Conservation (phyloP, 2,113 vertebrate genomes). For the Dolichotis patagonum region DNA sequence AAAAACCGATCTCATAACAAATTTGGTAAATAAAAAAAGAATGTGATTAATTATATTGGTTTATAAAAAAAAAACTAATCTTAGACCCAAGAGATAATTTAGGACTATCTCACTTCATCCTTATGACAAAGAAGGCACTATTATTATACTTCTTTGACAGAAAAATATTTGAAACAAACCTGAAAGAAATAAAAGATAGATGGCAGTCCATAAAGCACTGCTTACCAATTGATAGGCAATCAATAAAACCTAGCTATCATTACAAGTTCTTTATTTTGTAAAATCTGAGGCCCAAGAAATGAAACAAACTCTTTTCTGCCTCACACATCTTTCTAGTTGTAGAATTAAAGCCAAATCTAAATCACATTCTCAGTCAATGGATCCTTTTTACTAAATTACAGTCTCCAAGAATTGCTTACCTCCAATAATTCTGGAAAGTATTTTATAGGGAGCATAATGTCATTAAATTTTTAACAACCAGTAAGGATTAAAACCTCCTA, state of each 20-base stretch:
- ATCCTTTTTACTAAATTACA: neutral
- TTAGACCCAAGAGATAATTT: neutral
- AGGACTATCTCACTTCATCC: neutral
- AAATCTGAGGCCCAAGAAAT: neutral
- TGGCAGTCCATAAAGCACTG: neutral
- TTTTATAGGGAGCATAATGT: neutral
- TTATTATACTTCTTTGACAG: neutral
- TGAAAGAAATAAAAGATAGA: neutral
- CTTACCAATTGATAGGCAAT: neutral
- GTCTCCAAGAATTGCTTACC: neutral
- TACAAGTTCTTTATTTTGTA: neutral
- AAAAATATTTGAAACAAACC: neutral
- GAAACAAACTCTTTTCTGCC: neutral
- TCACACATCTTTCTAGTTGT: neutral
- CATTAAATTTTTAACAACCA: neutral
- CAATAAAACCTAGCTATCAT: neutral
- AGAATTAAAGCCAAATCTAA: conserved; percentile 23
- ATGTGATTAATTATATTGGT: neutral
- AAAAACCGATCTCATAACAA: neutral
- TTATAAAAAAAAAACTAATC: neutral
- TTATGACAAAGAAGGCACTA: neutral
- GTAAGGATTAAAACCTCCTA: neutral
- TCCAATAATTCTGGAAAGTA: neutral
- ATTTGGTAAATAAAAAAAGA: neutral
- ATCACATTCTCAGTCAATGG: neutral